Percentiles rank a stretch among this genome's conserved stretches.
Conservation (phyloP, 2,797 vertebrate species). For the Simalia tracyae region DNA sequence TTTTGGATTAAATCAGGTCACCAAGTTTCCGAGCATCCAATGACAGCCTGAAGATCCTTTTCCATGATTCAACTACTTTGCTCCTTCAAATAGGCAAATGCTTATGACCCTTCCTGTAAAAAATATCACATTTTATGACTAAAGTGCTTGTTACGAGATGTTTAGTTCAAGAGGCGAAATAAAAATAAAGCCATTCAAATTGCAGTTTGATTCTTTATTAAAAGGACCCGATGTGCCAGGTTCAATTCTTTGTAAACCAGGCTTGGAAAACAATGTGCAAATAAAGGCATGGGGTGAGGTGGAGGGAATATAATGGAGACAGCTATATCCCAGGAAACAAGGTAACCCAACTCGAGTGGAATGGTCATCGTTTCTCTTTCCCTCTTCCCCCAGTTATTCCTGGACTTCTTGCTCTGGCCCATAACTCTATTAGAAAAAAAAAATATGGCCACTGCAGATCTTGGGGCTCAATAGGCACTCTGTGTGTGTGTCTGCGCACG, state of each 20-base stretch:
- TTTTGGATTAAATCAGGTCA: constrained; percentile 1
- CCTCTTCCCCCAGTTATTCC: constrained; percentile 33
- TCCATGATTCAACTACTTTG: neutral
- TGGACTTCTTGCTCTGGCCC: neutral
- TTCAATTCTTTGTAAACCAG: neutral
- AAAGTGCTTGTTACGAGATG: neutral
- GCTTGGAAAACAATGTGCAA: neutral
- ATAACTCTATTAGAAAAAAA: neutral
- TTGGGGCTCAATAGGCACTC: constrained; percentile 57
- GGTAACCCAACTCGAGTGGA: neutral
- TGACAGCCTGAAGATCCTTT: neutral
- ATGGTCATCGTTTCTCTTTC: constrained; percentile 57
- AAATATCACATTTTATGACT: neutral
- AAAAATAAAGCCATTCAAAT: neutral
- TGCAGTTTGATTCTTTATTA: constrained; percentile 42
- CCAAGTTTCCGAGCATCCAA: neutral
- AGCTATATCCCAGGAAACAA: neutral
- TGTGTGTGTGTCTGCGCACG: neutral
- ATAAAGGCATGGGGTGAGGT: neutral
- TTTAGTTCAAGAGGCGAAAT: neutral
- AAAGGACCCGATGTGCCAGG: neutral
- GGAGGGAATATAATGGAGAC: neutral
- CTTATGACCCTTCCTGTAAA: neutral
- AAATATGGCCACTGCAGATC: constrained; percentile 4
- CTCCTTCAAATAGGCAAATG: neutral